These are phyloP conservation scores for Hydriomena furcata DNA, from an alignment of 2,888 invertebrate species.

Conservation along the genomic window DNA sequence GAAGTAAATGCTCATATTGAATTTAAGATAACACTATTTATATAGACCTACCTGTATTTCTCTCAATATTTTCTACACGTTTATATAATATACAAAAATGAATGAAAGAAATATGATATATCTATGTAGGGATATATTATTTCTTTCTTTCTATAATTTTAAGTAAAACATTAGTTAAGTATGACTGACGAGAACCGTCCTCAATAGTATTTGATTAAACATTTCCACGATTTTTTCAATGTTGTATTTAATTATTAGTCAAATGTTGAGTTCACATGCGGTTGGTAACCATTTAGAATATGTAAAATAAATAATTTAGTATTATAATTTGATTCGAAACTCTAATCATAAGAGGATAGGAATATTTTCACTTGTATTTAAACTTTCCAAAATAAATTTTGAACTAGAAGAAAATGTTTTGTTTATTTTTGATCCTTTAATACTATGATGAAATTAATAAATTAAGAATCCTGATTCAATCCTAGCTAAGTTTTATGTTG, in stretches of 20 bases:
- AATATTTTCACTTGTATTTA: conserved; percentile 74
- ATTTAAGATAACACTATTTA: conserved; percentile 11
- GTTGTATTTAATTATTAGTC: conserved; percentile 54
- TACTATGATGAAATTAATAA: too few relatives aligned
- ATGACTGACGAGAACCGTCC: conserved; percentile 58
- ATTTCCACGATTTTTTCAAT: conserved; percentile 22
- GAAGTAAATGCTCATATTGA: conserved; percentile 57
- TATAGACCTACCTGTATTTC: conserved; percentile 27
- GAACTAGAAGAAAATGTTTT: conserved; percentile 8
- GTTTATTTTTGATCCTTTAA: not conserved
- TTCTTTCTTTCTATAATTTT: conserved; percentile 43
- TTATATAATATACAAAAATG: conserved; percentile 41
- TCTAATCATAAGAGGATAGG: conserved; percentile 54
- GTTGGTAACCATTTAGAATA: conserved; percentile 39
- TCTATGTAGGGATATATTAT: conserved; percentile 46
- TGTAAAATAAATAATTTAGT: conserved; percentile 64
- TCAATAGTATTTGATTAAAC: conserved; percentile 36
- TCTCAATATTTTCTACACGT: conserved; percentile 43
- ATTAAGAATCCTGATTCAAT: too few relatives aligned
- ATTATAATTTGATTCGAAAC: conserved; percentile 36
- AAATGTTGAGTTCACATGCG: conserved; percentile 48
- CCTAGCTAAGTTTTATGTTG: too few relatives aligned
- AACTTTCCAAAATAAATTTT: conserved; percentile 70
- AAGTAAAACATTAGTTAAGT: conserved; percentile 33
- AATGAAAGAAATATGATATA: conserved; percentile 45